These are phyloP conservation scores for Stichodactyla helianthus DNA, from an alignment of 64 coral and sea anemone genomes.

Conservation along the genomic window DNA sequence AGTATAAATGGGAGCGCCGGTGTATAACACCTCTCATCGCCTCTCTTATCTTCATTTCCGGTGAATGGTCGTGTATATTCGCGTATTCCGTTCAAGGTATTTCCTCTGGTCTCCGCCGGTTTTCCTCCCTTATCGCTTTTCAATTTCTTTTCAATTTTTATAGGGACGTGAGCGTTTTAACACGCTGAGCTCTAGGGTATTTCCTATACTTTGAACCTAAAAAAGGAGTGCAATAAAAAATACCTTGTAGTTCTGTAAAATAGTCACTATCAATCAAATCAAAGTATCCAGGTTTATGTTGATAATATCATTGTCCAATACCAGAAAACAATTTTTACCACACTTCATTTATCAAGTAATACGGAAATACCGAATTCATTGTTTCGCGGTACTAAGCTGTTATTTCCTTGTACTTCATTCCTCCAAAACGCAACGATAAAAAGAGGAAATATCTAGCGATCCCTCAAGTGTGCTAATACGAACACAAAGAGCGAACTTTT, in stretches of 20 bases:
- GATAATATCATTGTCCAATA: background rate
- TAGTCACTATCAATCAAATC: background rate
- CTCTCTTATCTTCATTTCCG: no score
- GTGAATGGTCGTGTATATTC: no score
- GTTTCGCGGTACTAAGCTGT: background rate
- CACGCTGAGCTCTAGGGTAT: no score
- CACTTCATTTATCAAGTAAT: background rate
- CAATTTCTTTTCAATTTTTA: no score
- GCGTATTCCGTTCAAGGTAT: no score
- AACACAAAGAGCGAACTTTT: background rate
- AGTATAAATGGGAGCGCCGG: no score
- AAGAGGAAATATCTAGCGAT: background rate
- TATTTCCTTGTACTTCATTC: background rate
- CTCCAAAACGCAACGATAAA: background rate
- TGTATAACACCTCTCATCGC: no score
- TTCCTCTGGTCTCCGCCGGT: no score
- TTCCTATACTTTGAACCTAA: no score
- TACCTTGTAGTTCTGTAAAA: background rate
- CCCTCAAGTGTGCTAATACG: background rate
- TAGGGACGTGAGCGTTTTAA: no score
- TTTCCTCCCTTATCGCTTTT: no score
- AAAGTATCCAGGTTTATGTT: background rate
- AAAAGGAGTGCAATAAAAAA: no score
- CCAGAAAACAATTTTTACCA: background rate
- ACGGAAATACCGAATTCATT: background rate